These are phyloP conservation scores for Crypturellus tataupa DNA, from an alignment of 2,797 vertebrate species.

Conservation along the genomic window DNA sequence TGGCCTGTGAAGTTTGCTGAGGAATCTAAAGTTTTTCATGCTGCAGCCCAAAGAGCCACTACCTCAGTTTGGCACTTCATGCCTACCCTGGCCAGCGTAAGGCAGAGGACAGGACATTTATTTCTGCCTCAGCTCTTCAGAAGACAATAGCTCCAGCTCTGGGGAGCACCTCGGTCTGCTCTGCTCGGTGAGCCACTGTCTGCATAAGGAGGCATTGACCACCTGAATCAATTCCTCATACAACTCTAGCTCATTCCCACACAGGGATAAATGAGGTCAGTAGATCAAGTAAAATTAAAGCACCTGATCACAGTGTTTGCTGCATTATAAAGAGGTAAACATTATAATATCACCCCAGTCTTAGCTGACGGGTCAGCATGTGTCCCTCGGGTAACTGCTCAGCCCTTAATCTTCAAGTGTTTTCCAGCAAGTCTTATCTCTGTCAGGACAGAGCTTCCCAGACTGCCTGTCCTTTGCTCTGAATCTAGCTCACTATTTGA, in stretches of 20 bases:
- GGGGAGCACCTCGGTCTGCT: background rate
- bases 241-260: background rate
- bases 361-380: background rate
- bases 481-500: background rate
- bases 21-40: background rate
- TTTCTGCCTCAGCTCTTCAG: background rate
- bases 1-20: background rate
- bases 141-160: background rate
- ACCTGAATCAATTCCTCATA: background rate
- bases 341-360: background rate
- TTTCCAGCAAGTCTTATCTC: background rate
- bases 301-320: background rate
- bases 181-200: background rate
- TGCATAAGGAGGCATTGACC: background rate
- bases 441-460: background rate
- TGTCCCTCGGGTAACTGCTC: background rate
- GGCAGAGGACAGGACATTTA: background rate
- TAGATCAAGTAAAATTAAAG: background rate
- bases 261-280: rapidly evolving
- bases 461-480: background rate
- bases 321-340: background rate
- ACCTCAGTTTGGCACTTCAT: background rate
- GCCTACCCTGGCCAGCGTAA: background rate
- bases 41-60: background rate
- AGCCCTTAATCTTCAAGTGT: background rate